Conservation (phyloP, 64 coral and sea anemone species). For the Astreopora myriophthalma region DNA sequence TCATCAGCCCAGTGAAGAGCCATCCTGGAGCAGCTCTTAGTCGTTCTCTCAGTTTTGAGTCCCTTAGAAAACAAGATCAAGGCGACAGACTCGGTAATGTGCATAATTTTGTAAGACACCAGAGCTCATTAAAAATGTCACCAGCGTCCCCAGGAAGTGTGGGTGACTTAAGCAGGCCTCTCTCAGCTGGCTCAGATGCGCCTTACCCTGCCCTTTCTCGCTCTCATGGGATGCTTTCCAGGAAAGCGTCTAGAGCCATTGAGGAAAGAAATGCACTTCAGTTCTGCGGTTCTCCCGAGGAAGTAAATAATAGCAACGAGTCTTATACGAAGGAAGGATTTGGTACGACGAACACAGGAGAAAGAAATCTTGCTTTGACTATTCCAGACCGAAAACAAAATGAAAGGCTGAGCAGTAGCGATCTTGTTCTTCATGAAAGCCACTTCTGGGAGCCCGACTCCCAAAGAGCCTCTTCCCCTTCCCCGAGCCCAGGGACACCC, state of each 20-base stretch:
- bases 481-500: background rate
- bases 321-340: background rate
- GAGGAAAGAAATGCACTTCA: background rate
- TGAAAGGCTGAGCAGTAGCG: constrained; percentile 8
- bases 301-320: background rate
- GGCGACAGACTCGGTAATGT: background rate
- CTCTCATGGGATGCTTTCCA: background rate
- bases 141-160: background rate
- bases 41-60: constrained; percentile 26
- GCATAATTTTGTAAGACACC: background rate
- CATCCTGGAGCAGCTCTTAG: background rate
- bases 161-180: background rate
- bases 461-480: background rate
- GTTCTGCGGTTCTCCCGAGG: background rate
- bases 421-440: constrained; percentile 13
- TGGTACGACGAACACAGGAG: background rate
- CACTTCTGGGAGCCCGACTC: constrained; percentile 13
- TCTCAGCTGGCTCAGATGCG: background rate
- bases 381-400: background rate
- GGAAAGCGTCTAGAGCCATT: background rate
- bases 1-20: background rate
- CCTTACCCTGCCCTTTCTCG: background rate
- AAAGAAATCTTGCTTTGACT: background rate
- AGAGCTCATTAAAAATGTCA: background rate
- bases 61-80: background rate